A percentile compares a stretch with the other conserved stretches of the same genome.
These are phyloP conservation scores for Amphipoea lucens DNA, from an alignment of 2,888 invertebrate genomes.

Conservation along the genomic window DNA sequence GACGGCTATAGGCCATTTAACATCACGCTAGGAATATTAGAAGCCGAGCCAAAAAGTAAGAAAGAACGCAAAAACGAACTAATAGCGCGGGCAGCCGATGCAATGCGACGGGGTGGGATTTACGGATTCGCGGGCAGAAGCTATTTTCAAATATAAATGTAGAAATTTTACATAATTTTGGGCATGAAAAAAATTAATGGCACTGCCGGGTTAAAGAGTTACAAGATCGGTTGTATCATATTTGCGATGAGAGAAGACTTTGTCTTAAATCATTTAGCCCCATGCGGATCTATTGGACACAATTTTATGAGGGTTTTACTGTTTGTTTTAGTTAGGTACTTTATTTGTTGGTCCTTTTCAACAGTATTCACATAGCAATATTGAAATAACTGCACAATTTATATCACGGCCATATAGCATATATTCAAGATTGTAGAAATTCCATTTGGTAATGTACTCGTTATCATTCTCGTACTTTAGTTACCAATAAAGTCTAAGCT, in stretches of 20 bases:
- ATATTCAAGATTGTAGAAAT: not conserved
- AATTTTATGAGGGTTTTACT: not conserved
- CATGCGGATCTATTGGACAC: not conserved
- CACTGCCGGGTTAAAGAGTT: constrained; percentile 90
- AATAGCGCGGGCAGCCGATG: not conserved
- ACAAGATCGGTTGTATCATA: constrained; percentile 87
- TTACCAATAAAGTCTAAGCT: constrained; percentile 21
- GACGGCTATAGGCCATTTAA: too few relatives aligned
- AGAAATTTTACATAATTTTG: not conserved
- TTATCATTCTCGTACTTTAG: constrained; percentile 1
- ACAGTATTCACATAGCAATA: not conserved
- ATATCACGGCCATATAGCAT: not conserved
- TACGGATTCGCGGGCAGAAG: too few relatives aligned
- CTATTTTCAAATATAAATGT: not conserved
- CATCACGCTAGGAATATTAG: too few relatives aligned
- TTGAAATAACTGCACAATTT: not conserved
- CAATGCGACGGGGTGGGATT: not conserved
- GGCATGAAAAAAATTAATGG: constrained; percentile 90
- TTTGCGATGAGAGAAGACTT: constrained; percentile 89
- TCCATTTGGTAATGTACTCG: constrained; percentile 7
- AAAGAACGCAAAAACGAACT: not conserved
- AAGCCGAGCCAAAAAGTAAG: too few relatives aligned
- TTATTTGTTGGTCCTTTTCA: not conserved
- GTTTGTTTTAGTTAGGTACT: too few relatives aligned
- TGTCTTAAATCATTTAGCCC: not conserved